Percentiles rank a stretch among this genome's conserved stretches.
phyloP scores from a whole-genome alignment of 2,797 vertebrate species.

The Cryptoprocta ferox region DNA sequence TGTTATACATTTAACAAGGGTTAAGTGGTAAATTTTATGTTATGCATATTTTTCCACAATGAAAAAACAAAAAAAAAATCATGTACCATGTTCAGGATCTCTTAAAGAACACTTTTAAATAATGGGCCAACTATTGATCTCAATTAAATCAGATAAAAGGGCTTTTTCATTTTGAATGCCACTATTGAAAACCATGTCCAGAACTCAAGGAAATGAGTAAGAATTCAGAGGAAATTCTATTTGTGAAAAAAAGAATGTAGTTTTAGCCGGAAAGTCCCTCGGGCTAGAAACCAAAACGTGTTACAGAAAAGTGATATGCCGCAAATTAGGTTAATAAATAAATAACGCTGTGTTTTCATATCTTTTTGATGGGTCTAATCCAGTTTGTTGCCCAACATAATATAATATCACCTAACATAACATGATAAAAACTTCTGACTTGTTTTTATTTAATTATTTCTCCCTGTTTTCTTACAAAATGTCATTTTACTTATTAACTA shows the following conservation, averaged over 20 bases:
- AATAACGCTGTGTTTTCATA: not conserved
- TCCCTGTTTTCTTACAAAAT: not conserved
- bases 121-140: not conserved
- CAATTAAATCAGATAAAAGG: not conserved
- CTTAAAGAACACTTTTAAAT: not conserved
- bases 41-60: not conserved
- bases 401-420: not conserved
- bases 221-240: constrained; percentile 41
- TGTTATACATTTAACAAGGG: not conserved
- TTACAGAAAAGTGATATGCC: not conserved
- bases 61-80: not conserved
- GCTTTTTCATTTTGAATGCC: not conserved
- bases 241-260: not conserved
- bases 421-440: not conserved
- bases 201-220: constrained; percentile 46
- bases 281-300: not conserved
- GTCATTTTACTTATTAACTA: not conserved
- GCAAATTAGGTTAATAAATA: not conserved
- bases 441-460: not conserved
- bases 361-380: not conserved
- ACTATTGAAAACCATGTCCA: not conserved
- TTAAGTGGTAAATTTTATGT: not conserved
- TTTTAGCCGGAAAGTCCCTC: not conserved
- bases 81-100: not conserved
- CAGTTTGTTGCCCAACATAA: not conserved